Evolutionary conservation across 2,888 invertebrate species (phyloP).

Genomic region (Andricus curvator): DNA sequence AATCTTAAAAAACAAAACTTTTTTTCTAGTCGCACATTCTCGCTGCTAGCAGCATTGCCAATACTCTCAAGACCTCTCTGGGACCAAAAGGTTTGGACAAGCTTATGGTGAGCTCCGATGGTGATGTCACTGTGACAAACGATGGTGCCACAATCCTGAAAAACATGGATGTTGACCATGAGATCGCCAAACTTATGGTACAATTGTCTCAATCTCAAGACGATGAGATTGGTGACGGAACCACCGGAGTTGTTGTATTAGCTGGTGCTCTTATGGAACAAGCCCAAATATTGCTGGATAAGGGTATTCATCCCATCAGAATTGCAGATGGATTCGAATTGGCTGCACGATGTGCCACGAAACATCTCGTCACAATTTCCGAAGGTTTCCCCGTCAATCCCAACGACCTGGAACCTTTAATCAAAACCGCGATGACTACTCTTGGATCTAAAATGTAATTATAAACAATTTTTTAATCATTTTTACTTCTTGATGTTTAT

Average conservation of each 20-base stretch:
- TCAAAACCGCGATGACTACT: constrained; percentile 98
- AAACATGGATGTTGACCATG: constrained; percentile 99
- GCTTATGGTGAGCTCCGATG: constrained; percentile 97
- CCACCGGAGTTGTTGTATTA: constrained; percentile 97
- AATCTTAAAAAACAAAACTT: neutral
- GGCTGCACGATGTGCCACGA: constrained; percentile 93
- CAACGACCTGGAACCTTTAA: constrained; percentile 91
- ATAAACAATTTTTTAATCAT: constrained; percentile 10
- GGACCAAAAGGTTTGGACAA: constrained; percentile 99
- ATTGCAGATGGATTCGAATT: constrained; percentile 99
- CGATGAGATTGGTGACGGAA: constrained; percentile 99
- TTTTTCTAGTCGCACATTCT: constrained; percentile 93
- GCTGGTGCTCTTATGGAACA: constrained; percentile 96
- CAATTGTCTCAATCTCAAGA: constrained; percentile 99
- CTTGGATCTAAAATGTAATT: constrained; percentile 96
- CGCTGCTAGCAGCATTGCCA: constrained; percentile 96
- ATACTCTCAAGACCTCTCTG: constrained; percentile 93
- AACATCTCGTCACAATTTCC: constrained; percentile 92
- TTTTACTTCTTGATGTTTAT: constrained; percentile 28
- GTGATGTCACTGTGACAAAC: constrained; percentile 98
- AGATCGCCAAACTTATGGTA: constrained; percentile 98
- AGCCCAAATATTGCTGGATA: constrained; percentile 94
- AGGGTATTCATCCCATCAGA: constrained; percentile 98
- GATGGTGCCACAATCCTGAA: constrained; percentile 99
- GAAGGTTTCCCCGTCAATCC: constrained; percentile 93